phyloP scores from a whole-genome alignment of 2,888 invertebrate genomes.

The Sisyra terminalis region DNA sequence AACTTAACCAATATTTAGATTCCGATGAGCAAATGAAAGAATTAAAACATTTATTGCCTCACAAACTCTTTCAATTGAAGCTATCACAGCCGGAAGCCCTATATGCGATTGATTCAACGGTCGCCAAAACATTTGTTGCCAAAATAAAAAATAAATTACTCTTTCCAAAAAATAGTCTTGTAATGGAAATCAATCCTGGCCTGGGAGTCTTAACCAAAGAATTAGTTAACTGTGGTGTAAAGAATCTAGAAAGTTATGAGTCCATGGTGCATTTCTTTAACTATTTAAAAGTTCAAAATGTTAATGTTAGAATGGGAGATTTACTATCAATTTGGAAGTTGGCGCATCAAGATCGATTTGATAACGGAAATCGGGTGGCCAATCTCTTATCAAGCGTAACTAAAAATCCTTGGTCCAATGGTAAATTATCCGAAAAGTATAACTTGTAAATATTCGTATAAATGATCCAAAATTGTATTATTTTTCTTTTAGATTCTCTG shows the following conservation, averaged over 20 bases:
- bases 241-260: slow-evolving; percentile 1
- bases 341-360: slow-evolving; percentile 7
- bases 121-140: slow-evolving; percentile 2
- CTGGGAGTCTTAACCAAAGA: slow-evolving; percentile 5
- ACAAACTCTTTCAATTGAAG: no score
- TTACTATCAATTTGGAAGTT: slow-evolving; percentile 5
- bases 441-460: neutral
- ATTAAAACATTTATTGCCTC: no score
- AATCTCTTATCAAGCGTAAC: slow-evolving; percentile 1
- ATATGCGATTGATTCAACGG: slow-evolving; percentile 6
- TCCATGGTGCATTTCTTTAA: neutral
- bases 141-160: neutral
- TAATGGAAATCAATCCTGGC: slow-evolving; percentile 8
- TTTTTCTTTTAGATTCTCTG: slow-evolving; percentile 29
- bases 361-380: slow-evolving; percentile 5
- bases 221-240: slow-evolving; percentile 1
- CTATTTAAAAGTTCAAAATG: neutral
- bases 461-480: neutral
- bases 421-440: slow-evolving; percentile 2
- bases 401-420: neutral
- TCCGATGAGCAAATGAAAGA: no score
- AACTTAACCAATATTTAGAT: no score
- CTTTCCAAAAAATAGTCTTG: neutral
- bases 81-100: neutral
- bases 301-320: neutral